Evolutionary conservation across 1,140 invertebrate species (phyloP), one percentile per base, ranked within the genome.

Genomic region (Pseudomyrmex pallidus): DNA sequence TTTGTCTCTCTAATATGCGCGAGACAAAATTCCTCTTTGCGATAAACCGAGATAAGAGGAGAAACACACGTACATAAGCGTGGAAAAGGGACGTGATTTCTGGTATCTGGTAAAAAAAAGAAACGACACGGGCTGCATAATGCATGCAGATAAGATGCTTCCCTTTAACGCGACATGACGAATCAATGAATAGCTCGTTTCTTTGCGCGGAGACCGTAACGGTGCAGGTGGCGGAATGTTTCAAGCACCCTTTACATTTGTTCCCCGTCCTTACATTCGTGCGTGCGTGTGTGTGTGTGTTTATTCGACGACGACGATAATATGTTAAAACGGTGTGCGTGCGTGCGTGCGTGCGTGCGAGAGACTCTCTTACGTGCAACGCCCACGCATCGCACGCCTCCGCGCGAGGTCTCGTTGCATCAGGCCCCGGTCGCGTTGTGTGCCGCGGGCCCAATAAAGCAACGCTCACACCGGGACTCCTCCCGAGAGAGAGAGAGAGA

Each of bases 191-290:
- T 63, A 74, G 20, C n/a, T 74, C n/a, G 10, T n/a, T 54, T 56
- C 46, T 0, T n/a, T n/a, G 22, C 46, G 63, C 44, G 48, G 25
- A 10, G 1, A 48, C 35, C 44, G 63, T 67, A 25, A 67, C 25
- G 48, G 68, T n/a, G 50, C 85, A 86, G 82, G 85, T 88, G 87
- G 25, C 67, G 54, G 86, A 74, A 77, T 76, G 87, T 89, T 86
- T 72, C 48, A 85, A 64, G 84, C 88, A 88, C 88, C 88, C 88
- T 17, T 89, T 89, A 89, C 88, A 89, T 89, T 89, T 50, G 85
- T 88, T 35, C 5, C 35, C 82, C 76, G 80, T 59, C 52, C 64
- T 57, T 44, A 59, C 5, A 10, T 10, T 13, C 52, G 67, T 22
- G 50, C 22, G 66, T 25, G 63, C n/a, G 73, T 3, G 25, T 22